These are phyloP conservation scores for Piprites chloris DNA, from an alignment of 2,113 vertebrate species.

Conservation along the genomic window DNA sequence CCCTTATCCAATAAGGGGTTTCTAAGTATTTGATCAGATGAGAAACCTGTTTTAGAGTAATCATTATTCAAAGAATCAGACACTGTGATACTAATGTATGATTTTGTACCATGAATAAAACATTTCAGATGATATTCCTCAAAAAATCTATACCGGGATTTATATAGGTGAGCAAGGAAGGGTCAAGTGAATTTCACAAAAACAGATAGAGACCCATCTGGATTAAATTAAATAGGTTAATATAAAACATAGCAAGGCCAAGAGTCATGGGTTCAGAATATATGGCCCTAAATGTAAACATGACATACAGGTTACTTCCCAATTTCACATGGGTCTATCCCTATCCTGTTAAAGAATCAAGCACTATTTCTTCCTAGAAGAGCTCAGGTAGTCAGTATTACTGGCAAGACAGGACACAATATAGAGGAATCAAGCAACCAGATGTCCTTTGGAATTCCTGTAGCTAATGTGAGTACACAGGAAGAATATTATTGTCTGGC, in stretches of 20 bases:
- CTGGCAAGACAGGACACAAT: not conserved
- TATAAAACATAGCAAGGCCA: not conserved
- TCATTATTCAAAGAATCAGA: slow-evolving; percentile 56
- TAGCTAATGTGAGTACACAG: not conserved
- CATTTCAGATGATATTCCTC: slow-evolving; percentile 33
- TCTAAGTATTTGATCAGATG: slow-evolving; percentile 25
- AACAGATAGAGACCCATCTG: not conserved
- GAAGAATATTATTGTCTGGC: not conserved
- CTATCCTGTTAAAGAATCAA: not conserved
- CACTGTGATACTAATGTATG: slow-evolving; percentile 31
- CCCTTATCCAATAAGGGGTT: not conserved
- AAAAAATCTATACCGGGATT: slow-evolving; percentile 56
- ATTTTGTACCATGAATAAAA: slow-evolving; percentile 65
- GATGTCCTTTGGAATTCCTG: not conserved
- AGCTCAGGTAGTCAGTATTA: not conserved
- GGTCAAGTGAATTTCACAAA: slow-evolving; percentile 24
- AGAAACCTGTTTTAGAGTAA: slow-evolving; percentile 37
- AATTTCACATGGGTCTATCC: not conserved
- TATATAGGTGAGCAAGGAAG: slow-evolving; percentile 25
- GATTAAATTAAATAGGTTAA: slow-evolving; percentile 17
- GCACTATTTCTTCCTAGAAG: not conserved
- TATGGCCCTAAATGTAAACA: not conserved
- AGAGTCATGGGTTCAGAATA: not conserved
- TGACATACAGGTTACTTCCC: not conserved
- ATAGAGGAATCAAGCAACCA: not conserved